Base-by-base conservation (phyloP, 2,113 vertebrate species). In the Odocoileus virginianus region DNA sequence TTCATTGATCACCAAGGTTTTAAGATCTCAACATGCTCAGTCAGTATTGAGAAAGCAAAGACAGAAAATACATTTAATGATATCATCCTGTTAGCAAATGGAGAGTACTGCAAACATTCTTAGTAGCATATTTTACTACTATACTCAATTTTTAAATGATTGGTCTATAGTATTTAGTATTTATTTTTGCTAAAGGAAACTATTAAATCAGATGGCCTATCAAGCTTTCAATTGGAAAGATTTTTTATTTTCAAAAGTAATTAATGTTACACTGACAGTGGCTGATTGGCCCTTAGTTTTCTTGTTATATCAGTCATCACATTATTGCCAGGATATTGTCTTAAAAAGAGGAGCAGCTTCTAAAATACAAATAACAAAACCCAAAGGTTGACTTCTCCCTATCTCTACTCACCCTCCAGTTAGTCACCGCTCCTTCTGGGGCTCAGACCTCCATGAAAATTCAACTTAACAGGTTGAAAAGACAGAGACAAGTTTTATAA, bases 141-240 rank as follows among this genome's bases (percentile, higher is more conserved):
- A 50, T 5, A 87, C 33, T 58, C 88, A 93, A 87, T 92, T 95
- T 92, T 86, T 19, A 96, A 97, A 95, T 95, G 28, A 94, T 76
- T 84, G 17, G 58, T 76, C 90, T 95, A 92, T 2, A 78, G 23
- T 91, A 47, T 40, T 96, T 61, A 94, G n/a, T 87, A 36, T 87
- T 94, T 89, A 89, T 76, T 95, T 94, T 98, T 97, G 81, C 54
- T 95, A 86, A 78, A 55, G 60, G 33, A 93, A 93, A 95, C 95
- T 60, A 94, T 91, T 79, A 95, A 97, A 95, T 96, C 19, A 94
- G 64, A 91, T 55, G 50, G 28, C 28, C 84, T 91, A 92, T 95
- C 50, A 67, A 91, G 30, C 19, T 89, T 74, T 61, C 91, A 21
- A 86, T 10, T 82, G 19, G 76, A 93, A 97, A 87, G 3, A 25